Evolutionary conservation across 1,140 invertebrate species (phyloP).

Genomic region (Galendromus occidentalis): DNA sequence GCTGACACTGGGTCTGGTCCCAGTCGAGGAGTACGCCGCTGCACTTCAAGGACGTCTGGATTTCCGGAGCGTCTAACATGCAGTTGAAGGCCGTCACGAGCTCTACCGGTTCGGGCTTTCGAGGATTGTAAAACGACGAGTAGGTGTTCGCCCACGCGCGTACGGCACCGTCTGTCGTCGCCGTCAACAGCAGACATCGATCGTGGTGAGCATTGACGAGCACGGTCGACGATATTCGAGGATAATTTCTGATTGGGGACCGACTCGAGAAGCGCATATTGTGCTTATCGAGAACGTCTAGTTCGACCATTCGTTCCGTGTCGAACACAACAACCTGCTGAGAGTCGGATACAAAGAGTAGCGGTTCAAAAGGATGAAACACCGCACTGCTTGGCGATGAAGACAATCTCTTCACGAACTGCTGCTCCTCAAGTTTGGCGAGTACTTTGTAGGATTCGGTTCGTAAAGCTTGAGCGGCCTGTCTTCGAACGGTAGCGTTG

Average conservation of each 20-base stretch:
- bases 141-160: slow-evolving; percentile 10
- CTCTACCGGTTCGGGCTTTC: not conserved
- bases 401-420: not conserved
- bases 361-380: slow-evolving; percentile 73
- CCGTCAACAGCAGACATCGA: slow-evolving; percentile 41
- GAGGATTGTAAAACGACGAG: not conserved
- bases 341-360: slow-evolving; percentile 54
- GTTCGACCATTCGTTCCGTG: not conserved
- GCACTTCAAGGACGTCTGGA: slow-evolving; percentile 13
- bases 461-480: slow-evolving; percentile 26
- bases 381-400: slow-evolving; percentile 22
- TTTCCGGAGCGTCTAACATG: not conserved
- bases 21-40: slow-evolving; percentile 49
- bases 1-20: slow-evolving; percentile 48
- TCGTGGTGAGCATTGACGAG: slow-evolving; percentile 74
- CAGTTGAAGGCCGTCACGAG: slow-evolving; percentile 4
- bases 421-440: not conserved
- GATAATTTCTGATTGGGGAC: slow-evolving; percentile 17
- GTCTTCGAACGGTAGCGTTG: slow-evolving; percentile 39
- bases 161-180: not conserved
- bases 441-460: not conserved
- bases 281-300: not conserved
- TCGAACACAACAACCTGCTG: not conserved
- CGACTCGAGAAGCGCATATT: not conserved
- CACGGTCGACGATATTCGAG: slow-evolving; percentile 54